A percentile compares a stretch with the other conserved stretches of the same genome.
These are phyloP conservation scores for Neosalanx taihuensis DNA, from an alignment of 2,797 vertebrate genomes.

Conservation along the genomic window DNA sequence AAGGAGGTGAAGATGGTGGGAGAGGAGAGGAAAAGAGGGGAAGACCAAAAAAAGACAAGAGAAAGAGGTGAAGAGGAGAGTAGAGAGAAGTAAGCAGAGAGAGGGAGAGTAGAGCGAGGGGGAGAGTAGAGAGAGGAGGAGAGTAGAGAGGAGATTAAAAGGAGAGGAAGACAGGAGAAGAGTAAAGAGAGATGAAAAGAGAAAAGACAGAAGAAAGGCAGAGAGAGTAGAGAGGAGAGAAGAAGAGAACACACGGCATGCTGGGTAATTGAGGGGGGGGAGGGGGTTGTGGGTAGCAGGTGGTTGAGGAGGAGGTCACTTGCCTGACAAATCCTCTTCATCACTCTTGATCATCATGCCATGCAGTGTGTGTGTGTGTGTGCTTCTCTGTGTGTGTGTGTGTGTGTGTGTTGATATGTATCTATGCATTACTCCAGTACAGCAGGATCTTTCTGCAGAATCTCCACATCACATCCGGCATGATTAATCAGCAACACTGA, in stretches of 20 bases:
- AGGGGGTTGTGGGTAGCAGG: constrained; percentile 7
- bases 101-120: background rate
- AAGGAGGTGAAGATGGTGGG: too few relatives aligned
- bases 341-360: constrained; percentile 12
- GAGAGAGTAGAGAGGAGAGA: background rate
- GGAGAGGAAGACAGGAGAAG: background rate
- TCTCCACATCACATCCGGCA: background rate
- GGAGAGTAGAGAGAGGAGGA: background rate
- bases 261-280: constrained; percentile 15
- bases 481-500: background rate
- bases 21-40: too few relatives aligned
- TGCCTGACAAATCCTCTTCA: constrained; percentile 17
- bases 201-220: too few relatives aligned
- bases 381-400: too few relatives aligned
- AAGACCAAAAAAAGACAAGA: background rate
- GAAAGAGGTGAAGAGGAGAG: background rate
- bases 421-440: background rate
- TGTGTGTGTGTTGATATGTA: background rate
- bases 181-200: too few relatives aligned
- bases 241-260: background rate
- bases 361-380: too few relatives aligned
- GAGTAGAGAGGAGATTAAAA: background rate
- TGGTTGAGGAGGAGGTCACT: constrained; percentile 10
- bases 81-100: background rate
- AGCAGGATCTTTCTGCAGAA: background rate